Percentiles rank a stretch among this genome's conserved stretches.
Evolutionary conservation across 2,113 vertebrate species (phyloP).

Genomic region (Synodontis membranacea): DNA sequence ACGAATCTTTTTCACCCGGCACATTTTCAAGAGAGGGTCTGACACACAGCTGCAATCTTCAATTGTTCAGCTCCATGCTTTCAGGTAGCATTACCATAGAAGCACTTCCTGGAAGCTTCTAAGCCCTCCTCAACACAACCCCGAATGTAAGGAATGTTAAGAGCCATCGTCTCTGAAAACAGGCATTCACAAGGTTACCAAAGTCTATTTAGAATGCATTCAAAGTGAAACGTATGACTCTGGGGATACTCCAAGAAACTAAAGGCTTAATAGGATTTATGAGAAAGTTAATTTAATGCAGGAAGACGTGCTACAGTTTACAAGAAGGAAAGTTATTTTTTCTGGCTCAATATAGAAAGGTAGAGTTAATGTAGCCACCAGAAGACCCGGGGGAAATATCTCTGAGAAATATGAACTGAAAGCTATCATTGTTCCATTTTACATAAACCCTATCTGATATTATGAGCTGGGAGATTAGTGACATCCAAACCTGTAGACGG

Average conservation of each 20-base stretch:
- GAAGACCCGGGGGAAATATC: slow-evolving; percentile 42
- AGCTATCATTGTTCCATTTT: slow-evolving; percentile 14
- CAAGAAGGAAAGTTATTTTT: slow-evolving; percentile 31
- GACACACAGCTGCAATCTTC: not conserved
- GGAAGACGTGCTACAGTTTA: slow-evolving; percentile 34
- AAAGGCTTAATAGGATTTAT: slow-evolving; percentile 38
- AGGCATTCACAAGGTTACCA: slow-evolving; percentile 23
- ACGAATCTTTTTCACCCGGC: not conserved
- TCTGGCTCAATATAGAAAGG: slow-evolving; percentile 27
- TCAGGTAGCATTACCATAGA: not conserved
- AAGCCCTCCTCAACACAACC: not conserved
- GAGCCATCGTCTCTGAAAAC: not conserved
- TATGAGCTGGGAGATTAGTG: slow-evolving; percentile 24
- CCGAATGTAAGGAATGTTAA: not conserved
- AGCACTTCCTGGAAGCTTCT: not conserved
- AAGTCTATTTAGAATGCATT: slow-evolving; percentile 36
- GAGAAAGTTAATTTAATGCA: slow-evolving; percentile 41
- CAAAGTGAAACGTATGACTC: slow-evolving; percentile 9
- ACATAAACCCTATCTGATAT: slow-evolving; percentile 48
- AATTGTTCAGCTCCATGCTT: not conserved
- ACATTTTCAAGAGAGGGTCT: not conserved
- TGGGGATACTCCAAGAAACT: not conserved
- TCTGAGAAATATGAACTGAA: slow-evolving; percentile 42
- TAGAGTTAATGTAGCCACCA: slow-evolving; percentile 26
- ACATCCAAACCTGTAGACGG: slow-evolving; percentile 3